Base-by-base conservation (phyloP, 2,797 vertebrate genomes). In the Pelobates cultripes region DNA sequence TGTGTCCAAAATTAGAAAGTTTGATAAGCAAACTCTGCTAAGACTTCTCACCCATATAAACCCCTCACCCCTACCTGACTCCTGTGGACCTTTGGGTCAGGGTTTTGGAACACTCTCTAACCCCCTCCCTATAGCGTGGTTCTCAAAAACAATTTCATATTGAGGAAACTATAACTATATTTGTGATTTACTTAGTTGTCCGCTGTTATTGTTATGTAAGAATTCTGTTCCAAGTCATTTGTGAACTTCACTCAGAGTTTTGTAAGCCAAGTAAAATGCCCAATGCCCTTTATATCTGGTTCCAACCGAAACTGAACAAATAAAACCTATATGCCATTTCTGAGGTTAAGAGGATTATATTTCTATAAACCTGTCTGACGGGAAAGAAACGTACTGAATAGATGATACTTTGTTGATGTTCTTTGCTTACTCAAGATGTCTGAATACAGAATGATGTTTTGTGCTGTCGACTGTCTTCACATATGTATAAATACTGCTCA, bases 231-330 rank as follows among this genome's bases (percentile, higher is more conserved):
- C 47, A 5, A 51, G 10, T 6, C 47, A 51, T 51, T 51, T 51
- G 13, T 73, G 14, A 44, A 66, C 60, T 43, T 9, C 57, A 13
- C 28, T 14, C 15, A 5, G 44, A 43, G 14, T 3, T 43, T 15
- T 69, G 4, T 40, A 60, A 61, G 75, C 70, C 45, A 77, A 45
- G 7, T 45, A 41, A 45, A n/a, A 43, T 51, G 14, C 51, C 70
- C 70, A 7, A 12, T 69, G 81, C 70, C 81, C 80, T 82, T 82
- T 78, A 66, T 74, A 60, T 67, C 61, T 77, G 80, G 75, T 73
- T 69, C 70, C 64, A 68, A 83, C 69, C 69, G 75, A 40, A 73
- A 83, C 81, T 78, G 53, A 83, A 42, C 43, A 83, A 83, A 83
- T 67, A 83, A 41, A 6, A 43, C 14, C 2, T 73, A 44, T 45